Base-by-base conservation (phyloP, 2,113 vertebrate genomes). In the Abramis brama region DNA sequence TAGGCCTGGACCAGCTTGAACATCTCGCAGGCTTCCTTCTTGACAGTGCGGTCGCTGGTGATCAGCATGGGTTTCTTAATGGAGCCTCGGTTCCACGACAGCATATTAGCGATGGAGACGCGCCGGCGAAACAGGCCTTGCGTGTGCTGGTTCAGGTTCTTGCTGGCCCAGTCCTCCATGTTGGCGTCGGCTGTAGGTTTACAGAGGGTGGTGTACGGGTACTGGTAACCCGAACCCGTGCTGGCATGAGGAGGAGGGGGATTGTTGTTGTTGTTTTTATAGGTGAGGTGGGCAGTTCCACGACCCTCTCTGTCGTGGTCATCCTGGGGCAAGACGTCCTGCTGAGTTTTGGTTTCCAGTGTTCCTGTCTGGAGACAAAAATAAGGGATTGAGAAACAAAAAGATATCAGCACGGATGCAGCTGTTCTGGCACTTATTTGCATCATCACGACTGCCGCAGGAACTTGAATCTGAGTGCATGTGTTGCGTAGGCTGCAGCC, bases 31-130 rank as follows among this genome's bases (percentile, higher is more conserved):
- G 96, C 94, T 89, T 96, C 95, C 30, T 96, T 96, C 78, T 95
- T 96, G 89, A 96, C 79, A 60, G 92, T 30, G 2, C 93, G 93
- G 88, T 94, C 95, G 86, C 93, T 96, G 6, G 94, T 95, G 89
- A 96, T 94, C 75, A 96, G 92, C 95, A 96, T 96, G 1, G 96
- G 96, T 87, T 96, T 96, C 87, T 94, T 96, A 90, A 96, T 96
- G 50, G 96, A 95, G 82, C 94, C 90, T 0, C 94, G 93, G 0
- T 94, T 96, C 96, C 96, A 96, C 5, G 95, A 95, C 1, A 96
- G 93, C 96, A 96, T 95, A 91, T 95, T 96, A 88, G 95, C 93
- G 75, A 96, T 92, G 86, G 96, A 96, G 74, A 96, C 90, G 60
- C 94, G 92, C 0, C 95, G 91, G 7, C 96, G 94, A 89, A 96